Evolutionary conservation across 2,797 vertebrate genomes (phyloP).

Genomic region (Sebastolobus altivelis): DNA sequence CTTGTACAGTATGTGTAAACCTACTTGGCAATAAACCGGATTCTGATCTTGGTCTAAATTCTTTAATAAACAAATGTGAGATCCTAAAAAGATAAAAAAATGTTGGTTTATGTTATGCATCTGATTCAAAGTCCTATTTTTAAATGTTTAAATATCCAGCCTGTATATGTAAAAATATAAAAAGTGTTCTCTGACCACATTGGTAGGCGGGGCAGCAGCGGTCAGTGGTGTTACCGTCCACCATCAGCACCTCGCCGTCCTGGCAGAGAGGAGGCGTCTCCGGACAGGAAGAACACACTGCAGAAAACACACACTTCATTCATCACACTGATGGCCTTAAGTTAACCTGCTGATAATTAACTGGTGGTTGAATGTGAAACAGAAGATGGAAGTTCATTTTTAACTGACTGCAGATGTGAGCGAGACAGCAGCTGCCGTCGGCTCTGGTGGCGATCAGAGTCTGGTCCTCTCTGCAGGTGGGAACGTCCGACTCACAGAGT

Average conservation of each 20-base stretch:
- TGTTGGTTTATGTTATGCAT: not conserved
- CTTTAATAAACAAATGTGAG: not conserved
- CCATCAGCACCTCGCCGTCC: conserved; percentile 90
- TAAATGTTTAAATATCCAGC: not conserved
- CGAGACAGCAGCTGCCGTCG: conserved; percentile 92
- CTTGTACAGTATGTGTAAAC: too few relatives aligned
- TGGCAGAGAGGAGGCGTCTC: conserved; percentile 87
- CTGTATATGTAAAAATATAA: not conserved
- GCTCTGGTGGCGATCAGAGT: conserved; percentile 86
- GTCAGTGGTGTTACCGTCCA: conserved; percentile 88
- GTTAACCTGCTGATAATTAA: not conserved
- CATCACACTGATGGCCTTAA: not conserved
- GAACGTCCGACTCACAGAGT: conserved; percentile 87
- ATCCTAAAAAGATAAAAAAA: not conserved
- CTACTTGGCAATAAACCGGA: too few relatives aligned
- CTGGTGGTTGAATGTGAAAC: not conserved
- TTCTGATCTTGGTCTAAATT: not conserved
- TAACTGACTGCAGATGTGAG: conserved; percentile 92
- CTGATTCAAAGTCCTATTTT: not conserved
- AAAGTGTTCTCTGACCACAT: conserved; percentile 87
- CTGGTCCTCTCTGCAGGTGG: conserved; percentile 91
- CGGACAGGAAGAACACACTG: conserved; percentile 89
- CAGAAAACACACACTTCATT: conserved; percentile 27
- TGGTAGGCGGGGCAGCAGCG: conserved; percentile 93
- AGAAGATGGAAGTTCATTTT: not conserved